Evolutionary conservation across 2,797 vertebrate genomes (phyloP).

Genomic region (Tarsius wallacei): DNA sequence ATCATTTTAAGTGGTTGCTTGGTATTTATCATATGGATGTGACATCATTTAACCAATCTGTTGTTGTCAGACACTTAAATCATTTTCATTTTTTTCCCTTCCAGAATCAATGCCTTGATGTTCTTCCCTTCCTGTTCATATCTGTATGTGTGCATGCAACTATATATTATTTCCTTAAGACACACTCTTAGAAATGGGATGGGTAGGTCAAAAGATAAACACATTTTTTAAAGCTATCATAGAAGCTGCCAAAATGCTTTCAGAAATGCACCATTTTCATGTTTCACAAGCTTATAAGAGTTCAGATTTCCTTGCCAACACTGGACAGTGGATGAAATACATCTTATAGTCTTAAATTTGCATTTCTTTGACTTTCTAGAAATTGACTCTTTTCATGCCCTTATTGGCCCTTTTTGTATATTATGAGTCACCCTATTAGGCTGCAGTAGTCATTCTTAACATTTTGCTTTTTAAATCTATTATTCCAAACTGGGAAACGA

Average conservation of each 20-base stretch:
- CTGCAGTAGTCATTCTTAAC: not conserved
- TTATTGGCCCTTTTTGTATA: not conserved
- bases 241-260: constrained; percentile 45
- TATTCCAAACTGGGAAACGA: not conserved
- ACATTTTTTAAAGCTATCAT: constrained; percentile 50
- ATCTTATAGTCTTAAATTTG: not conserved
- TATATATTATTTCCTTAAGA: constrained; percentile 42
- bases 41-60: not conserved
- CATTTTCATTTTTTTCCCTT: constrained; percentile 12
- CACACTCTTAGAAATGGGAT: constrained; percentile 34
- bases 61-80: not conserved
- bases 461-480: not conserved
- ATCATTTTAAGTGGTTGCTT: constrained; percentile 4
- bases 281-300: not conserved
- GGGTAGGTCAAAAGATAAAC: not conserved
- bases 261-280: constrained; percentile 11
- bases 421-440: constrained; percentile 3
- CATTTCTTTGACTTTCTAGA: constrained; percentile 3
- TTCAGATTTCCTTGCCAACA: constrained; percentile 12
- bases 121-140: not conserved
- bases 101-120: not conserved
- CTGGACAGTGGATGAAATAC: constrained; percentile 19
- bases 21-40: not conserved
- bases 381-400: not conserved
- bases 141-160: not conserved